Percentiles rank a stretch among this genome's conserved stretches.
phyloP scores from a whole-genome alignment of 37 sponge, comb jelly and placozoan species.

The Ephydatia muelleri region DNA sequence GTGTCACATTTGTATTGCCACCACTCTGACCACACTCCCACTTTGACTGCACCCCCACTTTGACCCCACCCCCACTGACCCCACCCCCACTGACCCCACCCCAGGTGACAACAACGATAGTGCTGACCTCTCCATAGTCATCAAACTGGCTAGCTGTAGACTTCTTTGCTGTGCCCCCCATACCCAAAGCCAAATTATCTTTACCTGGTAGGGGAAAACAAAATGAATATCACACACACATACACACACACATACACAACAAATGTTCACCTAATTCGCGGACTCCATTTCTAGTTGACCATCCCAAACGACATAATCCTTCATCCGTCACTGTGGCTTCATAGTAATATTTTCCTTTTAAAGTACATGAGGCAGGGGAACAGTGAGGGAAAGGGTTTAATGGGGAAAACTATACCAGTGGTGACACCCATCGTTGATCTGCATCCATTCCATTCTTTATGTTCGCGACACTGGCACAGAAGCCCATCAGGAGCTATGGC shows the following conservation, averaged over 20 bases:
- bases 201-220: constrained; percentile 36
- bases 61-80: too few species aligned
- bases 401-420: too few species aligned
- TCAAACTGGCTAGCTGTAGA: constrained; percentile 86
- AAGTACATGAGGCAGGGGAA: background rate
- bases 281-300: constrained; percentile 71
- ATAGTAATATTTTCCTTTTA: constrained; percentile 77
- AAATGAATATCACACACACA: background rate
- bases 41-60: too few species aligned
- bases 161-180: constrained; percentile 98
- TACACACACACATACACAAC: background rate
- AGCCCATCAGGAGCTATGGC: constrained; percentile 89
- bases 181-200: constrained; percentile 90
- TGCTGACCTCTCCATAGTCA: constrained; percentile 92
- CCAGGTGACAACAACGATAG: background rate
- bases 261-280: constrained; percentile 76
- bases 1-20: too few species aligned
- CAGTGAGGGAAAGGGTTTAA: background rate
- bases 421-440: constrained; percentile 70
- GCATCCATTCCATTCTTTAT: constrained; percentile 80
- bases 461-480: constrained; percentile 89
- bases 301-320: constrained; percentile 95
- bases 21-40: background rate
- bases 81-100: too few species aligned
- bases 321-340: constrained; percentile 96